These are phyloP conservation scores for Halisarca cf. caerulea DNA, from an alignment of 37 sponge, comb jelly and placozoan species.

Conservation along the genomic window DNA sequence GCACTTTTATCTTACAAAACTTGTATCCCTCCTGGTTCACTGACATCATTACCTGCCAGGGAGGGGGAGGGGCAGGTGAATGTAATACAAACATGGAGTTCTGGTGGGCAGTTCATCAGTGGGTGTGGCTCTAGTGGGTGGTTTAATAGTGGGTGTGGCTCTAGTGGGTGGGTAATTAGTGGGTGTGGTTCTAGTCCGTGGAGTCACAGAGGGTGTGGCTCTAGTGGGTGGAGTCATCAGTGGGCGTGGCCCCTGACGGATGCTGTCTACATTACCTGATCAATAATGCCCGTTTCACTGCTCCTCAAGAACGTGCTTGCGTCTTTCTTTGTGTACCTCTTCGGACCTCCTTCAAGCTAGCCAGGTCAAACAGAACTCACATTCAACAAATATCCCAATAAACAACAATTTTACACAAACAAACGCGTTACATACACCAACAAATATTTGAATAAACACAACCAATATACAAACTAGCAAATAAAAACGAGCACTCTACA, in stretches of 20 bases:
- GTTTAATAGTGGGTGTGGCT: not conserved
- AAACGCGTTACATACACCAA: not conserved
- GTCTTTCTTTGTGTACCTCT: conserved; percentile 88
- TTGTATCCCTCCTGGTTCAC: conserved; percentile 98
- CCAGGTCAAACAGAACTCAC: no score
- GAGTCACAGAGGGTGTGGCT: no score
- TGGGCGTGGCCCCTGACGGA: conserved; percentile 23
- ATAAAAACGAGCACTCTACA: no score
- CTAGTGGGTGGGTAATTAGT: not conserved
- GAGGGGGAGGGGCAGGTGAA: no score
- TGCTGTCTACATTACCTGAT: conserved; percentile 90
- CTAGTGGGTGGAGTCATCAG: no score
- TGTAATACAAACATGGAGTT: no score
- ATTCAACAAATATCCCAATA: not conserved
- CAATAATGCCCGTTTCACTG: conserved; percentile 96
- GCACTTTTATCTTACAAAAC: conserved; percentile 96
- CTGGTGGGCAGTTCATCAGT: not conserved
- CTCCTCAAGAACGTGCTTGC: conserved; percentile 93
- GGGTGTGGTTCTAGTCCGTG: no score
- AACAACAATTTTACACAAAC: not conserved
- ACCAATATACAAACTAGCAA: no score
- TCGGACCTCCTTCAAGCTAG: conserved; percentile 85
- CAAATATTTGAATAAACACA: no score
- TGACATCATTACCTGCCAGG: conserved; percentile 92
- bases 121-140: not conserved